A percentile compares a stretch with the other conserved stretches of the same genome.
These are phyloP conservation scores for Terebella lapidaria DNA, from an alignment of 2,888 invertebrate genomes.

Conservation along the genomic window DNA sequence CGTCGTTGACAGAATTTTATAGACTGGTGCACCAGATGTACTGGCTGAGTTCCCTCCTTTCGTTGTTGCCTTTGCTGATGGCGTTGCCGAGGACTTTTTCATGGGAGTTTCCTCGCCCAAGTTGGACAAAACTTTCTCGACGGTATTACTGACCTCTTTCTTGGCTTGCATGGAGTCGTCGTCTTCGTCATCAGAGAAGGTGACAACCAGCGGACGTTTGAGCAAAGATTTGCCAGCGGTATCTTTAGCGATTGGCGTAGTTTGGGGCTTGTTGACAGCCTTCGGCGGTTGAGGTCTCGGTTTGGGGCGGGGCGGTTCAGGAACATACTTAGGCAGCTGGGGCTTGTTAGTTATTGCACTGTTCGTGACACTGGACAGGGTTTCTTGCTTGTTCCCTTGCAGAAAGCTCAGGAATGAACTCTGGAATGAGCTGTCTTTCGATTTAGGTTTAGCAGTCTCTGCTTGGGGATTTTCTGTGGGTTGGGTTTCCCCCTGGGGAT, in stretches of 20 bases:
- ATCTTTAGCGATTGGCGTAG: neutral
- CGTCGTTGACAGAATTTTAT: too few species aligned
- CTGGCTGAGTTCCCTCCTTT: too few species aligned
- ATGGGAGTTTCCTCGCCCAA: neutral
- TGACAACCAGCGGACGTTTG: too few species aligned
- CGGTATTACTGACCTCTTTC: neutral
- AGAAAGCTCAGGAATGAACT: constrained; percentile 44
- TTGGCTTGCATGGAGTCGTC: neutral
- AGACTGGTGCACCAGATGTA: too few species aligned
- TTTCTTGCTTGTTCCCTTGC: constrained; percentile 47
- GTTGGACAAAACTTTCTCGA: neutral
- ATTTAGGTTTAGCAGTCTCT: neutral
- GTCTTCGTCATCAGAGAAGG: constrained; percentile 38
- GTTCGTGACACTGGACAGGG: constrained; percentile 43
- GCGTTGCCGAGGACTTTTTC: neutral
- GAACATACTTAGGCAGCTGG: constrained; percentile 46
- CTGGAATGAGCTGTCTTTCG: constrained; percentile 28
- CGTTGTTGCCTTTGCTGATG: neutral
- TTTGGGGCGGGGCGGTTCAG: constrained; percentile 18
- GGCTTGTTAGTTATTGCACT: constrained; percentile 37
- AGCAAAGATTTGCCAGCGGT: too few species aligned
- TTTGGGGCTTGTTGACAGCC: neutral
- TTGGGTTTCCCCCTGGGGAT: neutral
- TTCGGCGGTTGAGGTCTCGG: neutral
- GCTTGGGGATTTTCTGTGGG: neutral